phyloP scores from a whole-genome alignment of 2,797 vertebrate genomes.

The Phoeniculus purpureus region DNA sequence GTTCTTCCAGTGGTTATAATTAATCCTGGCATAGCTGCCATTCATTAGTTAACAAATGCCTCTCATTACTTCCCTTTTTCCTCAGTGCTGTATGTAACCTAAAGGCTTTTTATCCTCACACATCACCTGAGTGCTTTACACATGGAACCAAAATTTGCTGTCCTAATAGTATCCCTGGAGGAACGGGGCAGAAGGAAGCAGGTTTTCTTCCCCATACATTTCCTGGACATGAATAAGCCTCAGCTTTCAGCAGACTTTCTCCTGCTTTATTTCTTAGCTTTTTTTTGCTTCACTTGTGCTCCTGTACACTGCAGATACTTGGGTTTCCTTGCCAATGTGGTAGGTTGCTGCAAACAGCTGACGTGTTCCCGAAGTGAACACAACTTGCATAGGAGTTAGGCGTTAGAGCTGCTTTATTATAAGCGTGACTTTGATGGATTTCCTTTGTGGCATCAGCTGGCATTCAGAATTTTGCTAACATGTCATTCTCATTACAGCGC shows the following conservation, averaged over 20 bases:
- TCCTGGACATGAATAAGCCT: not conserved
- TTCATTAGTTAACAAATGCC: slow-evolving; percentile 10
- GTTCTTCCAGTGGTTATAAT: not conserved
- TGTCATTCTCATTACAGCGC: not conserved
- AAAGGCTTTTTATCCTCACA: slow-evolving; percentile 1
- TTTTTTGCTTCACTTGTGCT: not conserved
- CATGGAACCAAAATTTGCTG: not conserved
- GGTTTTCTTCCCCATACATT: not conserved
- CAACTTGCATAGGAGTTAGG: not conserved
- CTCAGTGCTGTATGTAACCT: not conserved
- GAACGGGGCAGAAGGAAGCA: not conserved
- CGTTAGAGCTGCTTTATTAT: not conserved
- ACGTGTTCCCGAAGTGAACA: not conserved
- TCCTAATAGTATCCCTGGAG: not conserved
- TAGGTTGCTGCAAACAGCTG: not conserved
- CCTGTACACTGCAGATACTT: not conserved
- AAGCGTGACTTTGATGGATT: slow-evolving; percentile 26
- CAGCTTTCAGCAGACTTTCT: not conserved
- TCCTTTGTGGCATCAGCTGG: slow-evolving; percentile 35
- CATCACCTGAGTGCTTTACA: not conserved
- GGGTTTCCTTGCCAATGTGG: not conserved
- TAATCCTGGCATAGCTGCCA: not conserved
- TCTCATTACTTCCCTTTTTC: not conserved
- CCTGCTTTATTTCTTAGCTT: not conserved
- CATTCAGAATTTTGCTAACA: slow-evolving; percentile 33